Base-by-base conservation (phyloP, 1,140 invertebrate species). In the Ostrea denselamellosa region DNA sequence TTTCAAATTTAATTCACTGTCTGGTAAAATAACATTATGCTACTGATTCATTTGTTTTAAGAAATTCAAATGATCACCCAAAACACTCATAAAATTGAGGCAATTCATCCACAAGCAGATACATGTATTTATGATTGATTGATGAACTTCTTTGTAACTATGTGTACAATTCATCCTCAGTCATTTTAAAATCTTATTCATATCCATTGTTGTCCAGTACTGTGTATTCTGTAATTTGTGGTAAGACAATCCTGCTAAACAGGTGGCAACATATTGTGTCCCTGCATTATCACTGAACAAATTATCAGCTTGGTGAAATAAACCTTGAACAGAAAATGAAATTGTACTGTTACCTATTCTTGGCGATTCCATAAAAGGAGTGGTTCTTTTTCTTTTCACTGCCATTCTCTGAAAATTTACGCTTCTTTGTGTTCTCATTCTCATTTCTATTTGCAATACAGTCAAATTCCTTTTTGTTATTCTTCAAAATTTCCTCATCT, bases 51-150 rank as follows among this genome's bases (percentile, higher is more conserved):
- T 83, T 83, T 52, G 25, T 17, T 53, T 10, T 53, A 19, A 83
- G n/a, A n/a, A n/a, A 83, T 7, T 83, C 14, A 83, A 83, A 83
- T 17, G 17, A 22, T 52, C 17, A 8, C 8, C 51, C 44, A 51
- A 83, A 83, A 51, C 81, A 83, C 51, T 83, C 81, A 52, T 51
- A 53, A 19, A 83, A 51, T 44, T 53, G 34, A 17, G 85, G 85
- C 34, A 85, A 17, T 14, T 85, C 85, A 14, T 83, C 44, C 22
- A 83, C 19, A 12, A 53, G 25, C 22, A 83, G n/a, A 22, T 83
- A 83, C 17, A n/a, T n/a, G n/a, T n/a, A n/a, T n/a, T 12, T 53
- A 53, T 83, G 5, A 14, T 44, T 22, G 0, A 83, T 83, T 83
- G 81, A 52, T 0, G 81, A 83, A 52, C 81, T 51, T 12, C 34